Evolutionary conservation across 1,140 invertebrate genomes (phyloP).

Genomic region (Apis cerana): DNA sequence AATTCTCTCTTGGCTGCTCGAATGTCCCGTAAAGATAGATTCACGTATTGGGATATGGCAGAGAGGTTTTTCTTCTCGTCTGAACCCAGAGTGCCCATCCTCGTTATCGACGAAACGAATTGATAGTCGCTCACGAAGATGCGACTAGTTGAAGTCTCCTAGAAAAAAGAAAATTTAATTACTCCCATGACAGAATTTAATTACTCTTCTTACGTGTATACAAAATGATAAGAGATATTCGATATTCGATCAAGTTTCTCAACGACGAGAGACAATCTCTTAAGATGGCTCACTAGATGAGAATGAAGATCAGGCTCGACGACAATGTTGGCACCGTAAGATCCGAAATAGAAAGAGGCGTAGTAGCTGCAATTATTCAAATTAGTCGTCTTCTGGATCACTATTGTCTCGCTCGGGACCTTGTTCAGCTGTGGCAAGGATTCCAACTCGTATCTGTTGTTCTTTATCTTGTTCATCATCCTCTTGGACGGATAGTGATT

Average conservation of each 20-base stretch:
- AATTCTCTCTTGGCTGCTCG: constrained; percentile 42
- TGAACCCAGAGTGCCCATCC: constrained; percentile 57
- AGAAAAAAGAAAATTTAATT: neutral
- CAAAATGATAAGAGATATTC: neutral
- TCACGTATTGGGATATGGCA: constrained; percentile 56
- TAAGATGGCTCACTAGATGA: constrained; percentile 50
- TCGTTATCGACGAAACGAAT: constrained; percentile 65
- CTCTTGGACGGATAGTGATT: constrained; percentile 55
- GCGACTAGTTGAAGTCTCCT: constrained; percentile 59
- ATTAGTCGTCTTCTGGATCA: constrained; percentile 66
- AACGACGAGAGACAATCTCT: no score
- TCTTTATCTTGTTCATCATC: constrained; percentile 28
- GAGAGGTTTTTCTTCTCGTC: constrained; percentile 49
- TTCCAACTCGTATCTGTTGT: constrained; percentile 54
- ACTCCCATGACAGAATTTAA: neutral
- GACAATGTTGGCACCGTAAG: constrained; percentile 40
- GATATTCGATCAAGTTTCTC: neutral
- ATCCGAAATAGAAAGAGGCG: constrained; percentile 58
- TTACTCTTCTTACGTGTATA: no score
- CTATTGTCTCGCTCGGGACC: constrained; percentile 50
- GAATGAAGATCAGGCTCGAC: constrained; percentile 45
- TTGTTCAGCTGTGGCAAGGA: constrained; percentile 53
- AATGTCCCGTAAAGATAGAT: constrained; percentile 59
- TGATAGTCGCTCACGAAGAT: constrained; percentile 64
- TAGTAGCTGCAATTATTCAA: constrained; percentile 65